Base-by-base conservation (phyloP, 2,797 vertebrate genomes). In the Rhinella marina region DNA sequence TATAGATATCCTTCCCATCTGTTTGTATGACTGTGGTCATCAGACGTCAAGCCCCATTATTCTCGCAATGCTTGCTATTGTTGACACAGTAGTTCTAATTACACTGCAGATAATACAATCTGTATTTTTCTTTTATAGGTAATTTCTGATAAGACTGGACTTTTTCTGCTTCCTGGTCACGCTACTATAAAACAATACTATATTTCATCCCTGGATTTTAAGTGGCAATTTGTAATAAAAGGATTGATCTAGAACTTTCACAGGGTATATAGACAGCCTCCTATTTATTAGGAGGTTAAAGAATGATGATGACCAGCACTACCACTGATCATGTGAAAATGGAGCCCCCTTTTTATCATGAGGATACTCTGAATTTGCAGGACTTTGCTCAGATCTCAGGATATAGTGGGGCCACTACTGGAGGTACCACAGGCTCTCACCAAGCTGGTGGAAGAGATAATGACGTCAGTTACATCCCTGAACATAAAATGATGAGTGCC, bases 241-340 rank as follows among this genome's bases (percentile, higher is more conserved):
- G 41, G 13, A 82, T 52, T 72, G 4, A 27, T 14, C 8, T 29
- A 56, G 9, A 57, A 48, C 57, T 61, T 77, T 21, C 59, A 29
- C 11, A 21, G 19, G 6, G 0, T 19, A 87, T 61, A 29, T 27
- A 70, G 3, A 68, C 48, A 10, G 1, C 27, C 62, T 81, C 61
- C 59, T 82, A n/a, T 64, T 76, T 27, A 25, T 6, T 57, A 50
- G 48, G 41, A 68, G 48, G 59, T 23, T 7, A 82, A 81, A 89
- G 59, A 70, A 89, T 86, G 88, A 89, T 89, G 88, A 89, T 84
- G 80, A 80, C 80, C 80, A 89, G 80, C 88, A 82, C 84, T 12
- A 79, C 80, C 75, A 75, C 85, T 57, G 88, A 89, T n/a, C 88
- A 89, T 89, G 88, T 89, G 25, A 89, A 89, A 70, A 83, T 89